Percentiles rank a stretch among this genome's conserved stretches.
Conservation (phyloP, 2,113 vertebrate genomes). For the Typhlomys cinereus region DNA sequence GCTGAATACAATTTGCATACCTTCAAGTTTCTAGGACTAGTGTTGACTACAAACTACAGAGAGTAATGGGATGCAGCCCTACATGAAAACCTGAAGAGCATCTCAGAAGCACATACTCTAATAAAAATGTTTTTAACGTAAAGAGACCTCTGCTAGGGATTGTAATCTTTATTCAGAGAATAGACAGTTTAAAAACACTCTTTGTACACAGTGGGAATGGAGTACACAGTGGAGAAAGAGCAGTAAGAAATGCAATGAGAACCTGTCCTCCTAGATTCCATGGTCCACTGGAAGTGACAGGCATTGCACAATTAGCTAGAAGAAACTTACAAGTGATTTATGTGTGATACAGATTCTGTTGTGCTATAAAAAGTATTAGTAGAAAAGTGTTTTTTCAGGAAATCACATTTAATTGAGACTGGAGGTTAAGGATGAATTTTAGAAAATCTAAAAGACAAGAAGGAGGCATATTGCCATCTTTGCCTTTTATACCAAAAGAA, state of each 20-base stretch:
- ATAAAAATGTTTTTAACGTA: not conserved
- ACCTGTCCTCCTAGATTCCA: not conserved
- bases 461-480: not conserved
- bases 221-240: not conserved
- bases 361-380: not conserved
- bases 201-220: not conserved
- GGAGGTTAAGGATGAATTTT: not conserved
- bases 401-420: not conserved
- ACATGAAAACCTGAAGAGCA: not conserved
- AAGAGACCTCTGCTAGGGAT: not conserved
- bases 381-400: not conserved
- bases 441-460: not conserved
- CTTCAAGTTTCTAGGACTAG: conserved; percentile 1
- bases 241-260: not conserved
- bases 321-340: not conserved
- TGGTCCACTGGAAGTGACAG: not conserved
- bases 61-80: not conserved
- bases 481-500: not conserved
- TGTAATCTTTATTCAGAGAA: not conserved
- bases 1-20: not conserved
- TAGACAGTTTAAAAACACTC: not conserved
- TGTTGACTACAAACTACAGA: not conserved
- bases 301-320: not conserved
- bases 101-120: not conserved
- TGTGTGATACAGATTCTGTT: not conserved